A percentile compares a stretch with the other conserved stretches of the same genome.
These are phyloP conservation scores for Pycnonotus jocosus DNA, from an alignment of 2,113 vertebrate genomes.

Conservation along the genomic window DNA sequence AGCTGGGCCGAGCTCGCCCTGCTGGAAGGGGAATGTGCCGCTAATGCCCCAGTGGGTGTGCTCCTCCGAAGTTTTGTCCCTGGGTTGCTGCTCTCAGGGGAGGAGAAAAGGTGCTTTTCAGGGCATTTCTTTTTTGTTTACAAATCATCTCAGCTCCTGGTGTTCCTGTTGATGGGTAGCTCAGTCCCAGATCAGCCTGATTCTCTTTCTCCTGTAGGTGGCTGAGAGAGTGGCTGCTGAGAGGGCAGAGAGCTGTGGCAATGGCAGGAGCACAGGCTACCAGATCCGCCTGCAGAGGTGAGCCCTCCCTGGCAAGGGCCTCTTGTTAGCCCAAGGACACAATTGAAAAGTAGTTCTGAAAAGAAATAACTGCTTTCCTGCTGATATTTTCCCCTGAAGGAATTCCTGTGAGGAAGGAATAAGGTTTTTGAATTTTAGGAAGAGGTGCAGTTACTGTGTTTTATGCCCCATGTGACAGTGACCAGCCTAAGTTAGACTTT, in stretches of 20 bases:
- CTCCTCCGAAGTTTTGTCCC: not conserved
- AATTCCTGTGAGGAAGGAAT: not conserved
- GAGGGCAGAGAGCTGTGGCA: constrained; percentile 87
- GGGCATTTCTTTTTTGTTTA: not conserved
- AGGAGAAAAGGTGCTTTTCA: not conserved
- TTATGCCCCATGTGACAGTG: accelerated
- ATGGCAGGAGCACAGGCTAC: constrained; percentile 90
- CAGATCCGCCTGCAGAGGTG: constrained; percentile 97
- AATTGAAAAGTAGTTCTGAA: not conserved
- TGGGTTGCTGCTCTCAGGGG: not conserved
- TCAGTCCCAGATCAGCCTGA: not conserved
- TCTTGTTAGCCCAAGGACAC: not conserved
- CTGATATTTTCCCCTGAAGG: not conserved
- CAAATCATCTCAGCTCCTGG: accelerated
- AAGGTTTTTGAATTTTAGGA: not conserved
- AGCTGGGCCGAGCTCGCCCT: not conserved
- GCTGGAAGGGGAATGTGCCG: not conserved
- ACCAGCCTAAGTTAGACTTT: not conserved
- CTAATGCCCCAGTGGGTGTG: not conserved
- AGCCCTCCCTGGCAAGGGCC: not conserved
- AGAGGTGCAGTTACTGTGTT: not conserved
- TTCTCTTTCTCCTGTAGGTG: constrained; percentile 71
- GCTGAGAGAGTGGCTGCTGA: constrained; percentile 94
- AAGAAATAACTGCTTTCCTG: not conserved
- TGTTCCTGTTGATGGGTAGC: not conserved